Conservation (phyloP, 1,140 invertebrate genomes). For the Drosophila kohkoa region DNA sequence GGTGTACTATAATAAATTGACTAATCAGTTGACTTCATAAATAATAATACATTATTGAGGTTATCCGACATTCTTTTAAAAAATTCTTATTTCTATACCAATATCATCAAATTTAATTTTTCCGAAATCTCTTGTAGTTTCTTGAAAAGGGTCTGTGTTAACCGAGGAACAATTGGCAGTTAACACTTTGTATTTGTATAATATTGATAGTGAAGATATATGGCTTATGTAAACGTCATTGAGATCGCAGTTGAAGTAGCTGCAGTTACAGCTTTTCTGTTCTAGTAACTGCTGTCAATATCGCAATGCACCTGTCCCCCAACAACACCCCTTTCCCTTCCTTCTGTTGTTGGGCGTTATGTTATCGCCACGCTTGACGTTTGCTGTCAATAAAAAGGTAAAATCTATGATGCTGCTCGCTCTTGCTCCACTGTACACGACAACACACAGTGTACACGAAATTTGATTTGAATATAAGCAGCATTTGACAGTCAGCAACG, state of each 20-base stretch:
- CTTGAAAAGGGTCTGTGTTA: too few relatives aligned
- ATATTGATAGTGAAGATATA: neutral
- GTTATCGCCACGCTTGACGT: constrained; percentile 65
- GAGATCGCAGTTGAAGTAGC: neutral
- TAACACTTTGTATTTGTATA: neutral
- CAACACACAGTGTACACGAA: constrained; percentile 54
- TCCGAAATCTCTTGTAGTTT: too few relatives aligned
- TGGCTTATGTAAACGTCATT: constrained; percentile 22
- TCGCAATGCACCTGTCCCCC: constrained; percentile 29
- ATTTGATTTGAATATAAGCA: constrained; percentile 67
- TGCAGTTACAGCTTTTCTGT: constrained; percentile 9
- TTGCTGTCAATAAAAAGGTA: constrained; percentile 48
- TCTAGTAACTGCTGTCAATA: constrained; percentile 24
- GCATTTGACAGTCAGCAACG: constrained; percentile 58
- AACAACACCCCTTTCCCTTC: constrained; percentile 18
- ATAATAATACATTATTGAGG: too few relatives aligned
- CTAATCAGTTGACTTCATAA: too few relatives aligned
- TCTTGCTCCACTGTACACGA: constrained; percentile 49
- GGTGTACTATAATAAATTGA: too few relatives aligned
- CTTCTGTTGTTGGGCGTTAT: neutral
- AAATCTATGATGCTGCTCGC: constrained; percentile 40
- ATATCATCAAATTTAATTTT: too few relatives aligned
- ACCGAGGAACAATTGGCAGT: neutral
- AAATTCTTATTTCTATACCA: too few relatives aligned
- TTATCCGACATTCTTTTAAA: too few relatives aligned